phyloP scores from a whole-genome alignment of 2,113 vertebrate genomes.

The Myotis lucifugus region DNA sequence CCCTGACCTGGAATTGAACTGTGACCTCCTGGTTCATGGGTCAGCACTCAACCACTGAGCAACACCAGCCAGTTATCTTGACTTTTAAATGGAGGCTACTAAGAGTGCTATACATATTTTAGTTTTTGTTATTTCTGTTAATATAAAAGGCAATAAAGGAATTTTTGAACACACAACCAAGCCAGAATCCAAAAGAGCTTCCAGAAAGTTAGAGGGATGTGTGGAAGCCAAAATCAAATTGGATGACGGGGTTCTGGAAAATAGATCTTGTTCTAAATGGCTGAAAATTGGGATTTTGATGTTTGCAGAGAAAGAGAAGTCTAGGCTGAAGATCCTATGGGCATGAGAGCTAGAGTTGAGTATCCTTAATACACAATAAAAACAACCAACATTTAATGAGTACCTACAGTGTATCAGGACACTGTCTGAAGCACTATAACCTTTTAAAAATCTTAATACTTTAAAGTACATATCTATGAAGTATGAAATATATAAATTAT shows the following conservation, averaged over 20 bases:
- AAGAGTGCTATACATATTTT: not conserved
- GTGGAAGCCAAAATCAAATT: not conserved
- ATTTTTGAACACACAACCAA: not conserved
- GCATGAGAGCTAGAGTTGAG: not conserved
- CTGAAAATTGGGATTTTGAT: not conserved
- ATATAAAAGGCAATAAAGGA: conserved; percentile 14
- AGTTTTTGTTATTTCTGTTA: conserved; percentile 42
- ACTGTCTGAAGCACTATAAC: not conserved
- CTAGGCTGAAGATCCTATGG: not conserved
- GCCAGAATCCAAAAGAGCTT: not conserved
- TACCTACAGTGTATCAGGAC: not conserved
- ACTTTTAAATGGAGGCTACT: not conserved
- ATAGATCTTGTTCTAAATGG: not conserved
- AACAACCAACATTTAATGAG: not conserved
- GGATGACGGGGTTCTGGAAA: not conserved
- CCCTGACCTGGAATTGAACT: too few species aligned
- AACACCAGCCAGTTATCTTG: not conserved
- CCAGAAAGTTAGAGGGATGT: not conserved
- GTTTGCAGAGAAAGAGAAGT: not conserved
- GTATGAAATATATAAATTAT: not conserved
- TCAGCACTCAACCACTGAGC: too few species aligned
- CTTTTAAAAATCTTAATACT: not conserved
- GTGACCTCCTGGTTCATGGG: too few species aligned
- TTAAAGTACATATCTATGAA: not conserved
- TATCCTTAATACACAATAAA: not conserved